A percentile compares a stretch with the other conserved stretches of the same genome.
phyloP scores from a whole-genome alignment of 2,888 invertebrate species.

The Papilio elwesi region DNA sequence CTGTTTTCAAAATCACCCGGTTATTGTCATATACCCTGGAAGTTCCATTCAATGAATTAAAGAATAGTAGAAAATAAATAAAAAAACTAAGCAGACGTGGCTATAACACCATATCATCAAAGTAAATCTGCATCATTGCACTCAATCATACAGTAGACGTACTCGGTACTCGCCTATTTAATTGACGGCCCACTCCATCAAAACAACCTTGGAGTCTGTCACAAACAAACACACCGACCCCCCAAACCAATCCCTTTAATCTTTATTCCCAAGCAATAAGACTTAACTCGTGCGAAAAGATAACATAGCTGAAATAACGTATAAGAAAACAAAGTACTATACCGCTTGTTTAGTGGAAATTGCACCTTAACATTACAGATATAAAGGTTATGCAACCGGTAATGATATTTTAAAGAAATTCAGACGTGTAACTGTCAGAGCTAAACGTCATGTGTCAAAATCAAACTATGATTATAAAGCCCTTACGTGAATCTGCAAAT shows the following conservation, averaged over 20 bases:
- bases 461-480: slow-evolving; percentile 65
- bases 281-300: slow-evolving; percentile 49
- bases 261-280: slow-evolving; percentile 53
- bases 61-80: slow-evolving; percentile 35
- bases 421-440: slow-evolving; percentile 66
- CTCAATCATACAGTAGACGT: slow-evolving; percentile 75
- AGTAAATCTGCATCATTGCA: slow-evolving; percentile 77
- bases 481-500: slow-evolving; percentile 58
- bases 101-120: slow-evolving; percentile 56
- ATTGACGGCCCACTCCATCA: slow-evolving; percentile 82
- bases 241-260: slow-evolving; percentile 51
- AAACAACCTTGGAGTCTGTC: slow-evolving; percentile 68
- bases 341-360: slow-evolving; percentile 45
- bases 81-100: slow-evolving; percentile 46
- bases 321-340: slow-evolving; percentile 52
- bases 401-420: slow-evolving; percentile 46
- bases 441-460: slow-evolving; percentile 69
- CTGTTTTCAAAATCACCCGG: no score
- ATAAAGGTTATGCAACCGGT: slow-evolving; percentile 38
- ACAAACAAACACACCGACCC: slow-evolving; percentile 50
- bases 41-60: no score
- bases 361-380: slow-evolving; percentile 46
- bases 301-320: slow-evolving; percentile 57
- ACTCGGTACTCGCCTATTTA: slow-evolving; percentile 75
- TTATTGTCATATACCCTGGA: no score